A percentile compares a stretch with the other conserved stretches of the same genome.
Conservation (phyloP, 64 coral and sea anemone genomes). For the Pocillopora verrucosa region DNA sequence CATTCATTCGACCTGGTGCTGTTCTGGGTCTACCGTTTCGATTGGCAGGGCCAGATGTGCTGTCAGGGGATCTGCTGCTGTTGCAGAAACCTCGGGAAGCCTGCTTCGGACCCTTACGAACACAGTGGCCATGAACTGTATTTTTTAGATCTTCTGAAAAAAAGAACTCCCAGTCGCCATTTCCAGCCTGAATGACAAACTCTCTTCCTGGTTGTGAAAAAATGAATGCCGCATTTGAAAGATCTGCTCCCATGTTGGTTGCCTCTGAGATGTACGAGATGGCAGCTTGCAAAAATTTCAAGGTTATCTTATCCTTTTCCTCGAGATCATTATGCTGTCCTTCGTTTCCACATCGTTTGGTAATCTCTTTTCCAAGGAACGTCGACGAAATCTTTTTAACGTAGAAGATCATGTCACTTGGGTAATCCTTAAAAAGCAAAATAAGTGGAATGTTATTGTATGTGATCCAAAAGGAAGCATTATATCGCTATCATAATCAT, state of each 20-base stretch:
- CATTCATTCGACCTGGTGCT: too few relatives aligned
- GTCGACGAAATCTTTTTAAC: not conserved
- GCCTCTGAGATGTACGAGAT: conserved; percentile 6
- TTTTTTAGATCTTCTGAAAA: not conserved
- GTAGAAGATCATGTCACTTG: too few relatives aligned
- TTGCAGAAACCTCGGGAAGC: not conserved
- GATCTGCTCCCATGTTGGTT: not conserved
- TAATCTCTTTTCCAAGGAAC: too few relatives aligned
- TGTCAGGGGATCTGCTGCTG: too few relatives aligned
- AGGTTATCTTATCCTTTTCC: not conserved
- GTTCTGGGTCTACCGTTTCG: too few relatives aligned
- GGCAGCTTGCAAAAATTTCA: not conserved
- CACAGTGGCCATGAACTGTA: not conserved
- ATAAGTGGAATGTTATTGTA: too few relatives aligned
- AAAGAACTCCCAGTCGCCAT: conserved; percentile 13
- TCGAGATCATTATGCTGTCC: not conserved
- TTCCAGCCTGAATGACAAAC: conserved; percentile 6
- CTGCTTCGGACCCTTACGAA: too few relatives aligned
- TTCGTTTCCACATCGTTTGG: conserved; percentile 12
- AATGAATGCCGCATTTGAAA: conserved; percentile 13
- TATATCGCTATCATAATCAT: too few relatives aligned
- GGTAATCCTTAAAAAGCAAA: too few relatives aligned
- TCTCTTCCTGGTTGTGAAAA: conserved; percentile 2
- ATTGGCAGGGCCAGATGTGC: too few relatives aligned
- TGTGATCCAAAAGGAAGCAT: too few relatives aligned